A percentile compares a stretch with the other conserved stretches of the same genome.
Evolutionary conservation across 30 jellyfish, hydroid and myxozoan species (phyloP).

Genomic region (Chrysaora quinquecirrha): DNA sequence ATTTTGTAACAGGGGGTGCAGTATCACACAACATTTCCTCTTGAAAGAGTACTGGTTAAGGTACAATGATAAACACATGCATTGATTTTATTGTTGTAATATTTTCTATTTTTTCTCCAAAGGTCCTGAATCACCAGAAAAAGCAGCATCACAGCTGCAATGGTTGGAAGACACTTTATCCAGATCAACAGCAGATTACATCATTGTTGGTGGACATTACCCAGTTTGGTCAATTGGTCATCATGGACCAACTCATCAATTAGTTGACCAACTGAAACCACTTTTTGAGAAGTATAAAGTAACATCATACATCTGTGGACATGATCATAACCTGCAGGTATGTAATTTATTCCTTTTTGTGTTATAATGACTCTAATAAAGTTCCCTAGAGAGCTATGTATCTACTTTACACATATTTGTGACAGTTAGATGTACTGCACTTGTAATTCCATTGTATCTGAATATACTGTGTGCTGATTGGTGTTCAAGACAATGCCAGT

Average conservation of each 20-base stretch:
- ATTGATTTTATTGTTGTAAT: too few relatives aligned
- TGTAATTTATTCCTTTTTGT: background rate
- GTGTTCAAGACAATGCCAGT: background rate
- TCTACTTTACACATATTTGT: background rate
- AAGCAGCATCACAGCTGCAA: slow-evolving; percentile 66
- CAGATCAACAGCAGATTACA: slow-evolving; percentile 77
- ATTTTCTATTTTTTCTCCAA: background rate
- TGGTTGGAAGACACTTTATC: slow-evolving; percentile 82
- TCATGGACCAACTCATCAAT: slow-evolving; percentile 91
- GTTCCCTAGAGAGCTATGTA: background rate
- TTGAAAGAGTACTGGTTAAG: too few relatives aligned
- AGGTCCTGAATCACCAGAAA: slow-evolving; percentile 71
- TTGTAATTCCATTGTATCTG: background rate
- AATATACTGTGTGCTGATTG: background rate
- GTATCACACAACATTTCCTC: too few relatives aligned
- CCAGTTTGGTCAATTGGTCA: slow-evolving; percentile 93
- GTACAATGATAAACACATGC: too few relatives aligned
- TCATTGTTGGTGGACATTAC: slow-evolving; percentile 94
- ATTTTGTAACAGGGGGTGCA: too few relatives aligned
- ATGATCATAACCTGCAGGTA: slow-evolving; percentile 95
- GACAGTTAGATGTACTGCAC: background rate
- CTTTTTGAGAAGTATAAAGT: slow-evolving; percentile 81
- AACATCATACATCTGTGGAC: slow-evolving; percentile 91
- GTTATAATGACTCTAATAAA: background rate
- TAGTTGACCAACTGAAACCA: slow-evolving; percentile 83